Percentiles rank a stretch among this genome's conserved stretches.
These are phyloP conservation scores for Drosophila tropicalis DNA, from an alignment of 1,140 invertebrate genomes.

Conservation along the genomic window DNA sequence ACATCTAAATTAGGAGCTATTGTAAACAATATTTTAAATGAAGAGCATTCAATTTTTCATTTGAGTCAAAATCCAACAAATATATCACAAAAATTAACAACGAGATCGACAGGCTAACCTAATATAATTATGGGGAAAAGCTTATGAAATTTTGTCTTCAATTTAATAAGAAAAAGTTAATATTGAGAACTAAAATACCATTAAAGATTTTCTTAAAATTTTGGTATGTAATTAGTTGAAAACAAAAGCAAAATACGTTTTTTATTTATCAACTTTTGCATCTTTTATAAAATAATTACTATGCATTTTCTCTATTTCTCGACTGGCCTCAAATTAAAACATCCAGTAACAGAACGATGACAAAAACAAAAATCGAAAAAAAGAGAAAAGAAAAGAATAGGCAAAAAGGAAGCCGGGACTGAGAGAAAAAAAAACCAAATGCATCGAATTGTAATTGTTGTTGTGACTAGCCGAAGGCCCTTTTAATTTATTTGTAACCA, in stretches of 20 bases:
- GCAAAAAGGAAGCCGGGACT: background rate
- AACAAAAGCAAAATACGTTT: background rate
- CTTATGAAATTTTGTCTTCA: too few species aligned
- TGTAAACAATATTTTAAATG: too few species aligned
- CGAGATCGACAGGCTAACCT: too few species aligned
- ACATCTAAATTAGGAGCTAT: too few species aligned
- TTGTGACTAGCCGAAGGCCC: constrained; percentile 17
- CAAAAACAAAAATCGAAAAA: background rate
- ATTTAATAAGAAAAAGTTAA: too few species aligned
- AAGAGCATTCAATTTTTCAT: too few species aligned
- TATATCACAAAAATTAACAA: too few species aligned
- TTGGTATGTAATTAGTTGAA: background rate
- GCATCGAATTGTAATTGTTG: constrained; percentile 22
- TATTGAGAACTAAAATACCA: too few species aligned
- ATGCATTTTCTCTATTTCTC: background rate
- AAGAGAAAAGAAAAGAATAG: background rate
- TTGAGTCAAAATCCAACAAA: too few species aligned
- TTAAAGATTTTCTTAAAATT: background rate
- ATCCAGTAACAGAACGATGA: constrained; percentile 14
- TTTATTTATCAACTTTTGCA: background rate
- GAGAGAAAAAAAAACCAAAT: background rate
- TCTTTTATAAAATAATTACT: background rate
- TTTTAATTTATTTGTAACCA: constrained; percentile 25
- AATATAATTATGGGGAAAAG: too few species aligned
- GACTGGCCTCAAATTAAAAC: constrained; percentile 19